Base-by-base conservation (phyloP, 1,140 invertebrate species). In the Drosophila tropicalis region DNA sequence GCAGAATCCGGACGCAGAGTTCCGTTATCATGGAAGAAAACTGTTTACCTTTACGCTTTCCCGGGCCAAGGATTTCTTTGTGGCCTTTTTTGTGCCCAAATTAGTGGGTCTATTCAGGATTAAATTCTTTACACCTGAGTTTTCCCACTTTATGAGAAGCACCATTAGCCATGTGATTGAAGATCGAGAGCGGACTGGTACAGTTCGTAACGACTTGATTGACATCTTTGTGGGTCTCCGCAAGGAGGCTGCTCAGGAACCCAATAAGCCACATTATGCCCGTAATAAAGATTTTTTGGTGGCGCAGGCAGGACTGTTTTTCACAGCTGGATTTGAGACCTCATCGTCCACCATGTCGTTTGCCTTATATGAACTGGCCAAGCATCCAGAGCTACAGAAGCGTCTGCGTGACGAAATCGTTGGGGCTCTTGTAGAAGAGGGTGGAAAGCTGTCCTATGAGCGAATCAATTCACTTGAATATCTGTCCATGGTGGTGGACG, bases 261-360 rank as follows among this genome's bases (percentile, higher is more conserved):
- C 81, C 1, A 17, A 61, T 1, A 74, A 85, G 22, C 72, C 80
- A 0, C 82, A 89, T 29, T 62, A 82, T 62, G 94, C 94, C 0
- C 36, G 64, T 0, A 65, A 72, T 5, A 68, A 70, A 29, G 93
- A 95, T 70, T 91, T 93, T 62, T 94, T 96, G 84, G 92, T 95
- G 13, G 94, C 95, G 2, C 95, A 96, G 87, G 94, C 94, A 0
- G 94, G 95, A 12, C 93, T 95, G 0, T 96, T 96, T 79, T 95
- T 96, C 58, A 91, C 94, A 2, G 96, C 96, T 41, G 95, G 96
- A 5, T 96, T 95, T 66, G 96, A 97, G 89, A 97, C 97, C 0
- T 96, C 96, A 0, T 95, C 96, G 0, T 95, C 94, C 5, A 93
- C 95, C 1, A 94, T 97, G 62, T 92, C 94, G 0, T 95, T 95